Percentiles rank a stretch among this genome's conserved stretches.
Evolutionary conservation across 2,888 invertebrate genomes (phyloP).

Genomic region (Dryobotodes eremita): DNA sequence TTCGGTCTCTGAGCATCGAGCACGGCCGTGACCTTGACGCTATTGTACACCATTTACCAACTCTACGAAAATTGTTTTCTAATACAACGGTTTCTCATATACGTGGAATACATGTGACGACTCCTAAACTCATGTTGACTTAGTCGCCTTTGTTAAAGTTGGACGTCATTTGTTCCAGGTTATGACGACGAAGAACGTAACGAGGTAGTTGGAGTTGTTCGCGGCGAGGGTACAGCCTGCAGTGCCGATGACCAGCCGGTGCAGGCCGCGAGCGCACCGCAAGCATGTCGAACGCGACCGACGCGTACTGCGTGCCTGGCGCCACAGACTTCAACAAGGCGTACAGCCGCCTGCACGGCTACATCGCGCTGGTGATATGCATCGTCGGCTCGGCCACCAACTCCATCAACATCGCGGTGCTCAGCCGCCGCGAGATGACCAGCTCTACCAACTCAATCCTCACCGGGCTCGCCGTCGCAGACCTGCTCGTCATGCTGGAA

Average conservation of each 20-base stretch:
- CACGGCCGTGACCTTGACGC: conserved; percentile 36
- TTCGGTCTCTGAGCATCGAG: conserved; percentile 13
- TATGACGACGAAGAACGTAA: conserved; percentile 65
- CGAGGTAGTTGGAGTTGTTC: conserved; percentile 57
- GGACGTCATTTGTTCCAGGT: conserved; percentile 74
- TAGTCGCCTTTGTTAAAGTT: conserved; percentile 26
- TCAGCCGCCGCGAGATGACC: conserved; percentile 97
- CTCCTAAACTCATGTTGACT: conserved; percentile 18
- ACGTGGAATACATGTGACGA: conserved; percentile 29
- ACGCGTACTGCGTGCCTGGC: conserved; percentile 90
- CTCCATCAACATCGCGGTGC: conserved; percentile 97
- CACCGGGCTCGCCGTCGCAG: conserved; percentile 97
- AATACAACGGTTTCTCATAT: conserved; percentile 19
- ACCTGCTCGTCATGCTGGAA: conserved; percentile 98
- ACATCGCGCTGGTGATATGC: conserved; percentile 96
- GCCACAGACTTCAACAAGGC: conserved; percentile 91
- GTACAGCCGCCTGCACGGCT: conserved; percentile 95
- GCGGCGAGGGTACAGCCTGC: conserved; percentile 46
- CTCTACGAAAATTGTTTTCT: conserved; percentile 39
- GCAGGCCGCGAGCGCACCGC: conserved; percentile 67
- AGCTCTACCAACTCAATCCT: conserved; percentile 98
- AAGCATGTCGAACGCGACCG: conserved; percentile 85
- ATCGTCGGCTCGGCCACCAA: conserved; percentile 97
- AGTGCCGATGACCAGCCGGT: conserved; percentile 75
- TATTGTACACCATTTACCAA: conserved; percentile 47